A percentile compares a stretch with the other conserved stretches of the same genome.
Conservation (phyloP, 2,797 vertebrate genomes). For the Myiothlypis chrysogaster region DNA sequence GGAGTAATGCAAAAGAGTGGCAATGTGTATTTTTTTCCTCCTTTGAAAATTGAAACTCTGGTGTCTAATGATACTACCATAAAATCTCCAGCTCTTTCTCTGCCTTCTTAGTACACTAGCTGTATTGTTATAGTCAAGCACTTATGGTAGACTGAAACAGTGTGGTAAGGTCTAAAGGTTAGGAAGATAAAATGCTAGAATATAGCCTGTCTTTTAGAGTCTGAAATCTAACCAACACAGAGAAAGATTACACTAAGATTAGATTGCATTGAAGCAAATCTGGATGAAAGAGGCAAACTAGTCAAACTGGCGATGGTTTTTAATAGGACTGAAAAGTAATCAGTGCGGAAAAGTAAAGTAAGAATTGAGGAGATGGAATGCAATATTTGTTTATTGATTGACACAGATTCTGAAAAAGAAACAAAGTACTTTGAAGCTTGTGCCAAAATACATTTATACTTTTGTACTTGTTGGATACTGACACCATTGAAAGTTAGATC, state of each 20-base stretch:
- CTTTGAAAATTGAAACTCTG: background rate
- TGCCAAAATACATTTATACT: background rate
- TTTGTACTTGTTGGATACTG: background rate
- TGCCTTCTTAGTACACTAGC: background rate
- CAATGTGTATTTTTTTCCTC: background rate
- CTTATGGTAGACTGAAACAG: background rate
- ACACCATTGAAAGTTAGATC: background rate
- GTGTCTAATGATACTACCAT: background rate
- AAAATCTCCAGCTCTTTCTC: background rate
- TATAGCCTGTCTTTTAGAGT: background rate
- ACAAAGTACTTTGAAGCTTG: background rate
- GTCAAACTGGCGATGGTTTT: background rate
- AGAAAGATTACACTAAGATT: background rate
- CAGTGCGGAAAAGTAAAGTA: background rate
- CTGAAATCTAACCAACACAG: background rate
- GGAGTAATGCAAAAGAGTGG: background rate
- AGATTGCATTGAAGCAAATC: background rate
- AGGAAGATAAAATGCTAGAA: background rate
- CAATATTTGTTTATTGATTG: background rate
- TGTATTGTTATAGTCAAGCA: background rate
- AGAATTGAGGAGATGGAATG: accelerated
- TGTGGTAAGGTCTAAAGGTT: background rate
- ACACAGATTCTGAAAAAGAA: background rate
- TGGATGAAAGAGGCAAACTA: background rate
- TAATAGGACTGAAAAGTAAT: background rate